A percentile compares a stretch with the other conserved stretches of the same genome.
phyloP scores from a whole-genome alignment of 2,888 invertebrate genomes.

The Lasius platythorax region DNA sequence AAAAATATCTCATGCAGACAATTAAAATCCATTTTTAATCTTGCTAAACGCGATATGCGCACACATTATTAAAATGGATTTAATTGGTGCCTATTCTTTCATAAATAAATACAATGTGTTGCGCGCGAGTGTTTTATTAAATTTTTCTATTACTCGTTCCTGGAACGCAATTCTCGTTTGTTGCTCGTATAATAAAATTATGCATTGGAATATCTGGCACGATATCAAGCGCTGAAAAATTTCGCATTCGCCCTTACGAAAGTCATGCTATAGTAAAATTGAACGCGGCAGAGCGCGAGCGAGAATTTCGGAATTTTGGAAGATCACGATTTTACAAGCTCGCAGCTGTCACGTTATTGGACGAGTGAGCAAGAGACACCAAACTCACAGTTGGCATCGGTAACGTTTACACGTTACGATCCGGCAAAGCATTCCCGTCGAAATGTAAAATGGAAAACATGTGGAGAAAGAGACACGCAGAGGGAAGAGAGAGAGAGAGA shows the following conservation, averaged over 20 bases:
- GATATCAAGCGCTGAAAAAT: conserved; percentile 32
- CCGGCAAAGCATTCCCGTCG: conserved; percentile 22
- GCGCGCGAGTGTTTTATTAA: background rate
- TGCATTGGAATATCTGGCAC: conserved; percentile 11
- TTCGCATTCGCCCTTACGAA: background rate
- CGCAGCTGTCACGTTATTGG: conserved; percentile 4
- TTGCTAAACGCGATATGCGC: conserved; percentile 3
- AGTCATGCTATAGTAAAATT: conserved; percentile 6
- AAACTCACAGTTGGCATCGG: conserved; percentile 15
- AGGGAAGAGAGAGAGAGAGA: background rate
- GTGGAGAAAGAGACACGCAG: background rate
- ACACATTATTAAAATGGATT: conserved; percentile 15
- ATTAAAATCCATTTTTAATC: conserved; percentile 33
- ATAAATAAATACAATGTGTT: background rate
- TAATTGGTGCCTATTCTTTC: background rate
- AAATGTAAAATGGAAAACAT: conserved; percentile 17
- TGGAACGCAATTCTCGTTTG: background rate
- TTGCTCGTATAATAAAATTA: conserved; percentile 30
- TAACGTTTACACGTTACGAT: conserved; percentile 7
- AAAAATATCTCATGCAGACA: background rate
- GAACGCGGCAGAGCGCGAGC: background rate
- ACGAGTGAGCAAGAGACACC: background rate
- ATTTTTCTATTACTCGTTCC: background rate
- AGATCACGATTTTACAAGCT: conserved; percentile 30
- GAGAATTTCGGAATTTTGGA: background rate